These are phyloP conservation scores for Chiridota heheva DNA, from an alignment of 35 echinoderm and acorn worm species.

Conservation along the genomic window DNA sequence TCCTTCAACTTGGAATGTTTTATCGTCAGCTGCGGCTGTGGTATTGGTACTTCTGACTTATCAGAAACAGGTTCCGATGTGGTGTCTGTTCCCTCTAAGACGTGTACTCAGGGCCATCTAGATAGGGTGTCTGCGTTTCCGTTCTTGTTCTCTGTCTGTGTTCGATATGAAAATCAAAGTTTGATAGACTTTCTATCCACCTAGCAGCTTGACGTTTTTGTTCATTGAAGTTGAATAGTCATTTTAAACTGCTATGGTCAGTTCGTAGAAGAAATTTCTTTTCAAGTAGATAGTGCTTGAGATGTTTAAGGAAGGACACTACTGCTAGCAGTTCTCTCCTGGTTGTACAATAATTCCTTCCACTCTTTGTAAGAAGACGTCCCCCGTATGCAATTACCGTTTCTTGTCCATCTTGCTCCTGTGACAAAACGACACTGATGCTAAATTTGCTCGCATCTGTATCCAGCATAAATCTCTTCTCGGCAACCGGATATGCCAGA, in stretches of 20 bases:
- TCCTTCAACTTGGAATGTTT: too few species aligned
- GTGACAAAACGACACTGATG: conserved; percentile 38
- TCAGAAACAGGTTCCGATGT: too few species aligned
- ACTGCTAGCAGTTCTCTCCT: conserved; percentile 55
- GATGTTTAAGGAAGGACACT: conserved; percentile 14
- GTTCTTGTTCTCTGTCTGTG: too few species aligned
- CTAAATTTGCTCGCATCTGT: conserved; percentile 49
- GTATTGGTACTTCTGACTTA: too few species aligned
- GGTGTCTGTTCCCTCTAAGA: too few species aligned
- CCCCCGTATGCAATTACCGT: conserved; percentile 50
- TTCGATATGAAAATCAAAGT: too few species aligned
- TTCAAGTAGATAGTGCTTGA: conserved; percentile 49
- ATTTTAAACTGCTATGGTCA: conserved; percentile 23
- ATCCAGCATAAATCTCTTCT: conserved; percentile 52
- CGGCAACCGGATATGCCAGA: conserved; percentile 35
- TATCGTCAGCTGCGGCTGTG: too few species aligned
- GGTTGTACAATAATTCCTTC: conserved; percentile 26
- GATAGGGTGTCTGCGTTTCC: too few species aligned
- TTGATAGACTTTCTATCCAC: too few species aligned
- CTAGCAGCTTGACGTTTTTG: too few species aligned
- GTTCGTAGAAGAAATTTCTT: conserved; percentile 12
- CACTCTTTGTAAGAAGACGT: conserved; percentile 27
- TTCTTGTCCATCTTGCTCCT: conserved; percentile 59
- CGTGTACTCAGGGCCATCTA: too few species aligned
- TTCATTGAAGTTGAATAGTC: too few species aligned